Percentiles rank a stretch among this genome's conserved stretches.
Evolutionary conservation across 2,797 vertebrate species (phyloP).

Genomic region (Eupleurogrammus muticus): DNA sequence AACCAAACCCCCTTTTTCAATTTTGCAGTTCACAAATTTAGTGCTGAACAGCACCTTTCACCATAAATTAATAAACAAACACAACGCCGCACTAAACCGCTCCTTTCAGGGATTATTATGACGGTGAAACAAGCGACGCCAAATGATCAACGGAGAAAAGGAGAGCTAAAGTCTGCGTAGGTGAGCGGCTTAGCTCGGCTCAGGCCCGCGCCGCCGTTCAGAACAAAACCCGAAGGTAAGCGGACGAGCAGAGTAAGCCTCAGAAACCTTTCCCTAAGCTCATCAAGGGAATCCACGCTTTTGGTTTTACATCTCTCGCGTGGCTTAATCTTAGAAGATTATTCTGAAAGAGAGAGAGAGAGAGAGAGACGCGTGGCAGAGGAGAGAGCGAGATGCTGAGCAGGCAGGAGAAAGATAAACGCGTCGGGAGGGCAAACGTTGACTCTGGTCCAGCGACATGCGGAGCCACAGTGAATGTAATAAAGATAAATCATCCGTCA

Average conservation of each 20-base stretch:
- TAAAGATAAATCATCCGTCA: slow-evolving; percentile 41
- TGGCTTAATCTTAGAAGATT: slow-evolving; percentile 61
- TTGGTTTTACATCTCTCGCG: slow-evolving; percentile 51
- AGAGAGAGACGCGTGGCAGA: slow-evolving; percentile 30
- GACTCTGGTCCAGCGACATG: slow-evolving; percentile 32
- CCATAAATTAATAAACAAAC: neutral
- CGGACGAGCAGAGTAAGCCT: slow-evolving; percentile 59
- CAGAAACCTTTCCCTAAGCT: slow-evolving; percentile 66
- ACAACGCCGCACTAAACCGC: neutral
- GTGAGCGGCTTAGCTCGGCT: slow-evolving; percentile 60
- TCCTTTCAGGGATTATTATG: neutral
- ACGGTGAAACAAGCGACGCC: slow-evolving; percentile 14
- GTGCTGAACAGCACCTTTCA: neutral
- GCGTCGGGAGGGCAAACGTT: slow-evolving; percentile 23
- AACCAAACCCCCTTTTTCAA: too few relatives aligned
- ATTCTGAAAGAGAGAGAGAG: slow-evolving; percentile 52
- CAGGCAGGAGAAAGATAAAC: slow-evolving; percentile 5
- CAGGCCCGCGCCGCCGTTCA: slow-evolving; percentile 40
- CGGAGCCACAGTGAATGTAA: slow-evolving; percentile 27
- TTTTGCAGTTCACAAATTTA: slow-evolving; percentile 6
- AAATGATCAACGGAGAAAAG: slow-evolving; percentile 21
- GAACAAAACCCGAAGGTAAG: slow-evolving; percentile 70
- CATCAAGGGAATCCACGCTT: slow-evolving; percentile 64
- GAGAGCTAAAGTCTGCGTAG: slow-evolving; percentile 27
- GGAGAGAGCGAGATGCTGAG: slow-evolving; percentile 3